Evolutionary conservation across 1,140 invertebrate species (phyloP).

Genomic region (Lepeophtheirus salmonis): DNA sequence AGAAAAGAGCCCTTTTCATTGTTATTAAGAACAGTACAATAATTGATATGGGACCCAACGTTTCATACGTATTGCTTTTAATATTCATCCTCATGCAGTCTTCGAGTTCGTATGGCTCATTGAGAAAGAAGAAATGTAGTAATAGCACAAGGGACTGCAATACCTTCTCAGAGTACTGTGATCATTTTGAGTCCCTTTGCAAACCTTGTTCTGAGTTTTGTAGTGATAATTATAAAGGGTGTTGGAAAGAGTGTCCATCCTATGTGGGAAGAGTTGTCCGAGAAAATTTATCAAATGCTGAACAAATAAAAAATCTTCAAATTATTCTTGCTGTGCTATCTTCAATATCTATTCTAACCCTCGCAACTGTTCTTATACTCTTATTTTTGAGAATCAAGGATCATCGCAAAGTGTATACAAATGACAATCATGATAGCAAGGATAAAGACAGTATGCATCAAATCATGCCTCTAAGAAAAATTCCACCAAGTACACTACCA

Average conservation of each 20-base stretch:
- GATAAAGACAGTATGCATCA: background rate
- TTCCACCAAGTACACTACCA: background rate
- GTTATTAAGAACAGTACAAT: no score
- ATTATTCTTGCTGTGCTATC: background rate
- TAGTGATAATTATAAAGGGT: background rate
- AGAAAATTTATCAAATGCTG: background rate
- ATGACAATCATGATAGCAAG: background rate
- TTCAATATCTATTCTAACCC: background rate
- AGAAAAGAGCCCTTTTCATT: background rate
- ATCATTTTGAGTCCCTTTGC: background rate
- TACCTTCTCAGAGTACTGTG: background rate
- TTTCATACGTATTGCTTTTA: no score
- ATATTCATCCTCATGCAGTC: no score
- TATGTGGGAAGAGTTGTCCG: background rate
- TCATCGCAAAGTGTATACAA: background rate
- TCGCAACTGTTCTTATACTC: background rate
- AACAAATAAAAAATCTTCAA: background rate
- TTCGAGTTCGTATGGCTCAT: background rate
- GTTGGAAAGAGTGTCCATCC: background rate
- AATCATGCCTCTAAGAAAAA: background rate
- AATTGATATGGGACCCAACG: no score
- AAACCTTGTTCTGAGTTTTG: background rate
- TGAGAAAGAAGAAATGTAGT: background rate
- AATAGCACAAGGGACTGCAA: background rate
- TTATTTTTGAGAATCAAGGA: background rate